These are phyloP conservation scores for Acrocyrtus sp. DNA, from an alignment of 2,888 invertebrate species.

Conservation along the genomic window DNA sequence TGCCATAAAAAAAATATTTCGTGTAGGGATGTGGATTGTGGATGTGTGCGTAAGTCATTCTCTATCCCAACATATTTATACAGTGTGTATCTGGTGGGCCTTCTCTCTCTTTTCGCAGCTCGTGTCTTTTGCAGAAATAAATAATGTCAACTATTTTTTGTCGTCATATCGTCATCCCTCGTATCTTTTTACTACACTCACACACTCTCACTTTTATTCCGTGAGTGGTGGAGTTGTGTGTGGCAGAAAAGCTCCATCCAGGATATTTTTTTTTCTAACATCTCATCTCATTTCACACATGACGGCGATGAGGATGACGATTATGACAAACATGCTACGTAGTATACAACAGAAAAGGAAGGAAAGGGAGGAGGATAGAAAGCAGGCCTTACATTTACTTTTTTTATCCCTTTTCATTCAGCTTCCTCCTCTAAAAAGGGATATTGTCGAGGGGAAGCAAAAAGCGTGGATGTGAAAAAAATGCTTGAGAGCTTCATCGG, in stretches of 20 bases:
- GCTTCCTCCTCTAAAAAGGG: no score
- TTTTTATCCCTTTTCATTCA: no score
- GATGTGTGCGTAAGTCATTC: background rate
- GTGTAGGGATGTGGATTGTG: no score
- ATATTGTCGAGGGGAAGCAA: no score
- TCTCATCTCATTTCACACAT: slow-evolving; percentile 16
- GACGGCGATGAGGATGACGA: slow-evolving; percentile 11
- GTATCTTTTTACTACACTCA: slow-evolving; percentile 23
- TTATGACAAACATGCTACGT: slow-evolving; percentile 20
- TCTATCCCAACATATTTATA: no score
- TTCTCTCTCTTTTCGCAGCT: background rate
- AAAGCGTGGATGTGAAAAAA: no score
- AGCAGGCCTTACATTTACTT: no score
- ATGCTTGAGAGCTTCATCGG: no score
- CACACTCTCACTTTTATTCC: background rate
- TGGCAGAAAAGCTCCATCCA: no score
- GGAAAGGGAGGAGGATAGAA: no score
- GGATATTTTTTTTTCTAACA: background rate
- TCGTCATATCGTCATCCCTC: background rate
- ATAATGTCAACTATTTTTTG: slow-evolving; percentile 24
- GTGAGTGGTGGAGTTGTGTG: no score
- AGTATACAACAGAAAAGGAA: background rate
- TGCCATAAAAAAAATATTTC: no score
- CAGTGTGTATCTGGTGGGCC: background rate
- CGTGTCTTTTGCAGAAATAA: background rate